Conservation (phyloP, 2,113 vertebrate species). For the Pteropus alecto region DNA sequence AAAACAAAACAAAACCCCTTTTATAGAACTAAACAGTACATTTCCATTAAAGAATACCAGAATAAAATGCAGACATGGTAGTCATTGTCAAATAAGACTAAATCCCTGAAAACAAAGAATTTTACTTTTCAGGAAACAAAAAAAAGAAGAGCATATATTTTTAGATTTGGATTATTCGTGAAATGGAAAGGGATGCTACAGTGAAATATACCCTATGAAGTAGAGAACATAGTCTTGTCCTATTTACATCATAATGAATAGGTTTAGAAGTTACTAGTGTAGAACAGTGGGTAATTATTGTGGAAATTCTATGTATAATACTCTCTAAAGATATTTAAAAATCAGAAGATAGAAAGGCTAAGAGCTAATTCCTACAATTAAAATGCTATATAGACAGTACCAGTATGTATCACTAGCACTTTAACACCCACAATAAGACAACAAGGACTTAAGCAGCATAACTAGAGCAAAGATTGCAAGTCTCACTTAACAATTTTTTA, state of each 20-base stretch:
- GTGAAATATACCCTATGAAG: background rate
- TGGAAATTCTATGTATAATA: background rate
- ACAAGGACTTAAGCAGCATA: background rate
- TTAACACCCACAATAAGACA: background rate
- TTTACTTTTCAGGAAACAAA: constrained; percentile 27
- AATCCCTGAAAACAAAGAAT: constrained; percentile 1
- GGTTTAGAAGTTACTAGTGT: background rate
- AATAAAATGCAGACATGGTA: background rate
- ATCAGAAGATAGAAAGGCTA: background rate
- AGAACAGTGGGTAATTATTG: background rate
- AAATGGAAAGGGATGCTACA: background rate
- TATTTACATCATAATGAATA: constrained; percentile 15
- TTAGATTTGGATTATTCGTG: constrained; percentile 18
- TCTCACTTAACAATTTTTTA: background rate
- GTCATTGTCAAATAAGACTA: background rate
- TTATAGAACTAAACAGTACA: background rate
- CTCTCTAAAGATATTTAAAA: constrained; percentile 29
- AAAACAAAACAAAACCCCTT: background rate
- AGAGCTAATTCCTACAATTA: constrained; percentile 52
- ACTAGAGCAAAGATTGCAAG: background rate
- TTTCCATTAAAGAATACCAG: background rate
- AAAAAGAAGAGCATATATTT: background rate
- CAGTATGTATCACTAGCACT: background rate
- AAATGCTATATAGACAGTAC: background rate
- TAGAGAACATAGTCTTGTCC: background rate